Percentiles rank a stretch among this genome's conserved stretches.
These are phyloP conservation scores for Trilocha varians DNA, from an alignment of 2,888 invertebrate species.

Conservation along the genomic window DNA sequence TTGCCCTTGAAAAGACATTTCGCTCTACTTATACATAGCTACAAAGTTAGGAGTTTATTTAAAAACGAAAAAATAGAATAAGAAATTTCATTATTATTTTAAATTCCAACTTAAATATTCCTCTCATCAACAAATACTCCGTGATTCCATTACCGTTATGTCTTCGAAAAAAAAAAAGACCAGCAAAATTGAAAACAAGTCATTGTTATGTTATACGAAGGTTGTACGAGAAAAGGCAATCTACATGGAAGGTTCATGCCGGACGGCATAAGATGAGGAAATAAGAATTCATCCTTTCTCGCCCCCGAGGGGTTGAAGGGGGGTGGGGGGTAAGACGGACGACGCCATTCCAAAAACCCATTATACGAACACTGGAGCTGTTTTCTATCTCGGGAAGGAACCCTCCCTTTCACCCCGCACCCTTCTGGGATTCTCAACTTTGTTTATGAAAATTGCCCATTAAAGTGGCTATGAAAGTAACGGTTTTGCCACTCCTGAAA, in stretches of 20 bases:
- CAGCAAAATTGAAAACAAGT: conserved; percentile 70
- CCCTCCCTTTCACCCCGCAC: conserved; percentile 34
- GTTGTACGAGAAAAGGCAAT: conserved; percentile 68
- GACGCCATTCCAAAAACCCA: conserved; percentile 81
- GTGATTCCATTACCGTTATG: not conserved
- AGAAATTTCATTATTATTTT: too few species aligned
- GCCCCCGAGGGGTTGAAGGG: conserved; percentile 43
- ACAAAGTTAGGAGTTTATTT: too few species aligned
- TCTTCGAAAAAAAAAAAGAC: conserved; percentile 35
- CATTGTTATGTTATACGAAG: conserved; percentile 70
- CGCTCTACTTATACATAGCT: too few species aligned
- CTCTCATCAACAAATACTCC: not conserved
- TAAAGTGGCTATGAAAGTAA: conserved; percentile 73
- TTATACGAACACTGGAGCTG: conserved; percentile 79
- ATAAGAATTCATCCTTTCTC: conserved; percentile 74
- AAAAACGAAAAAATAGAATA: too few species aligned
- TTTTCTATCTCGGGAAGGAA: conserved; percentile 73
- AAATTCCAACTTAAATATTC: not conserved
- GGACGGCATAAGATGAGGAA: conserved; percentile 71
- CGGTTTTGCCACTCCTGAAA: conserved; percentile 68
- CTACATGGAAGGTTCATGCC: conserved; percentile 68
- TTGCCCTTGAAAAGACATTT: too few species aligned
- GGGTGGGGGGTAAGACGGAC: conserved; percentile 74
- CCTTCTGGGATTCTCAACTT: conserved; percentile 64
- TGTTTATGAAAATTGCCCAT: conserved; percentile 73